Percentiles rank a stretch among this genome's conserved stretches.
phyloP scores from a whole-genome alignment of 2,113 vertebrate genomes.

The Pycnonotus jocosus region DNA sequence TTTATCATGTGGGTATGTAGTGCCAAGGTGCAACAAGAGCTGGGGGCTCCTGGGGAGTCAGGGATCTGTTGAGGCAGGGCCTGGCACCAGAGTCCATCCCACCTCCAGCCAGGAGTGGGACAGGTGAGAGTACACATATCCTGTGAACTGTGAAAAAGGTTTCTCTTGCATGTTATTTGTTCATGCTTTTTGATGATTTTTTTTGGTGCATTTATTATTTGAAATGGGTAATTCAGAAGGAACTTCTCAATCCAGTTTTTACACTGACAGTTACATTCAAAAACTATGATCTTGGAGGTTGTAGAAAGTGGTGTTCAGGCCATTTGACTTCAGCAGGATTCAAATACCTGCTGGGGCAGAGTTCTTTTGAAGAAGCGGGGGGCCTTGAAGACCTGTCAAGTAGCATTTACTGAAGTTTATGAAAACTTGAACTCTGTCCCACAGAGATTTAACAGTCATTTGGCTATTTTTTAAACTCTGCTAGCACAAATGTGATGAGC shows the following conservation, averaged over 20 bases:
- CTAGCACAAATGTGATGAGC: background rate
- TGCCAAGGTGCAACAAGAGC: background rate
- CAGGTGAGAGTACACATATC: accelerated
- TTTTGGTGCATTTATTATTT: background rate
- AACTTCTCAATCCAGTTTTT: background rate
- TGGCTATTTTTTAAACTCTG: background rate
- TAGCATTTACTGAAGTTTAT: background rate
- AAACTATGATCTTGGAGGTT: background rate
- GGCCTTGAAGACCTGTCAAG: background rate
- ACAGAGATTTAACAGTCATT: background rate
- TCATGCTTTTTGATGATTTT: background rate
- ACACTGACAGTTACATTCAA: background rate
- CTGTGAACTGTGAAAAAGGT: background rate
- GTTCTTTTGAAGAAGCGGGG: background rate
- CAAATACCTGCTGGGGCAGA: background rate
- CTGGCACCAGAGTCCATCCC: background rate
- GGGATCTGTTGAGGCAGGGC: accelerated
- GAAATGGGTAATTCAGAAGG: background rate
- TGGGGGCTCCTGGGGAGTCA: background rate
- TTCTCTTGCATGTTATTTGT: background rate
- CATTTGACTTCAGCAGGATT: background rate
- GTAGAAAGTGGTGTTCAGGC: background rate
- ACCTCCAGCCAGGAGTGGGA: background rate
- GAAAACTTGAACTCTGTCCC: background rate
- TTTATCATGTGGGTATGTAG: background rate